Conservation (phyloP, 2,888 invertebrate species). For the Chorisops tibialis region DNA sequence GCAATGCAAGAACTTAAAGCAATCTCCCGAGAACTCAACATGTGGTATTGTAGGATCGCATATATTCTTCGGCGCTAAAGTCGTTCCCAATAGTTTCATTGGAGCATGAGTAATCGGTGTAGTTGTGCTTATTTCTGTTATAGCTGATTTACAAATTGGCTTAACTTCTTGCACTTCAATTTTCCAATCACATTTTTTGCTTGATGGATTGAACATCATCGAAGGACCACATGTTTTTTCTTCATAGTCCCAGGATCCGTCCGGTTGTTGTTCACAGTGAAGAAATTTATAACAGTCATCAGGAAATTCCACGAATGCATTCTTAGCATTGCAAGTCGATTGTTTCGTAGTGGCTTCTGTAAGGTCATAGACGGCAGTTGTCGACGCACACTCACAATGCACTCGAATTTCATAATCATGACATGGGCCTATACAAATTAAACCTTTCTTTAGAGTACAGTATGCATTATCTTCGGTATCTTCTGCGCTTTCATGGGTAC, state of each 20-base stretch:
- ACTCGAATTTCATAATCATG: conserved; percentile 82
- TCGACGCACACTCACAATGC: conserved; percentile 60
- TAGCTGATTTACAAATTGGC: conserved; percentile 58
- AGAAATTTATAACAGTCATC: conserved; percentile 67
- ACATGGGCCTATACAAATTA: conserved; percentile 67
- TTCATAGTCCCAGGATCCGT: conserved; percentile 51
- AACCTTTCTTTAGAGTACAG: conserved; percentile 71
- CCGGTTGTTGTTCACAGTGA: conserved; percentile 59
- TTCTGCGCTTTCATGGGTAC: conserved; percentile 60
- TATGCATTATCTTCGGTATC: conserved; percentile 71
- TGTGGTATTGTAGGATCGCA: conserved; percentile 55
- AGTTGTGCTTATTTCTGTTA: background rate
- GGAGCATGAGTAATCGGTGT: conserved; percentile 1
- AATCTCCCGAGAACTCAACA: conserved; percentile 59
- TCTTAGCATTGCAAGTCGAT: conserved; percentile 50
- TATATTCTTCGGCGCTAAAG: background rate
- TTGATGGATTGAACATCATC: conserved; percentile 60
- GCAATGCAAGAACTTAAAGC: conserved; percentile 64
- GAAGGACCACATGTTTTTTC: conserved; percentile 60
- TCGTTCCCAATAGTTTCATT: background rate
- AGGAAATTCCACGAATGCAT: conserved; percentile 61
- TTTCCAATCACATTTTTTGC: conserved; percentile 62
- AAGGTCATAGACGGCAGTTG: background rate
- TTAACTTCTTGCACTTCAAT: conserved; percentile 54
- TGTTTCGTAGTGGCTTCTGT: conserved; percentile 36